Conservation (phyloP, 1,140 invertebrate genomes). For the Goniozus legneri region DNA sequence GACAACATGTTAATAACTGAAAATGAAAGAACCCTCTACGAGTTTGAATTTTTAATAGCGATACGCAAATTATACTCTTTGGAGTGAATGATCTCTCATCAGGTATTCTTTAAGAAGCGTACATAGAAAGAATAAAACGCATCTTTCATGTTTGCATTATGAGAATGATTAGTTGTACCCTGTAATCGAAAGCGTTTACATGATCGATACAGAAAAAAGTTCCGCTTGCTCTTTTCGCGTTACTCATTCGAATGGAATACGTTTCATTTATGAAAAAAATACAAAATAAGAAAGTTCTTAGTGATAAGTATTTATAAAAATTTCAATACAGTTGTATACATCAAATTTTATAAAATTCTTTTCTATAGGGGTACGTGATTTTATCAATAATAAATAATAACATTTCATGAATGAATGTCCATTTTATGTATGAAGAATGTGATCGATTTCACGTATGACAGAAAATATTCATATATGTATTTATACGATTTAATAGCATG, state of each 20-base stretch:
- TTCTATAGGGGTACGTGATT: constrained; percentile 4
- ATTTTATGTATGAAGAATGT: constrained; percentile 12
- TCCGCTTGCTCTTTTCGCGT: too few relatives aligned
- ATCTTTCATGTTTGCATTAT: neutral
- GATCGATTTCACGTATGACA: constrained; percentile 6
- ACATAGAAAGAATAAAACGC: neutral
- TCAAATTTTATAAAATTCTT: constrained; percentile 21
- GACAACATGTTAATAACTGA: neutral
- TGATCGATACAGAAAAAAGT: neutral
- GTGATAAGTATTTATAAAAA: constrained; percentile 24
- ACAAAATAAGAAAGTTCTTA: constrained; percentile 6
- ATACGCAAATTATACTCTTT: neutral
- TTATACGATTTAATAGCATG: too few relatives aligned
- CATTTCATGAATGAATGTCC: constrained; percentile 9
- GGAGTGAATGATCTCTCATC: neutral
- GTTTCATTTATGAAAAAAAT: neutral
- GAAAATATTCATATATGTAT: constrained; percentile 12
- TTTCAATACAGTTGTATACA: constrained; percentile 19
- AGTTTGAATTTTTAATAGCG: neutral
- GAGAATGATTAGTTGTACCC: neutral
- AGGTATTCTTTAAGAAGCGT: constrained; percentile 2
- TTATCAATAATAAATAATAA: constrained; percentile 14
- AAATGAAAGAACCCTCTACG: neutral
- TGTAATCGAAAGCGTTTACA: neutral
- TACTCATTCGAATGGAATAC: too few relatives aligned